A percentile compares a stretch with the other conserved stretches of the same genome.
phyloP scores from a whole-genome alignment of 2,888 invertebrate genomes.

The Salticus scenicus region DNA sequence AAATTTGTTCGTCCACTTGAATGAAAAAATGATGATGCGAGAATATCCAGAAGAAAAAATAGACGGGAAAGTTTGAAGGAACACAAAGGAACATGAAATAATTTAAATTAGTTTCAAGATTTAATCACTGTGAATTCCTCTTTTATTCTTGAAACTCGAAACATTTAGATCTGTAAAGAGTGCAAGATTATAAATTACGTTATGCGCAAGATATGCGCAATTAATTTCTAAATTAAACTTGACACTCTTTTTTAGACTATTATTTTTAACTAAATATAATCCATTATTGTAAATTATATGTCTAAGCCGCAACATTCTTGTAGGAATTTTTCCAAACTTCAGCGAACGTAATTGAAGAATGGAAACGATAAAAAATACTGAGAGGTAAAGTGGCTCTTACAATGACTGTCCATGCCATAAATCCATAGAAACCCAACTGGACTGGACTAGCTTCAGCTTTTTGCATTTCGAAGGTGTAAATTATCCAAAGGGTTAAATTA shows the following conservation, averaged over 20 bases:
- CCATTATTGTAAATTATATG: background rate
- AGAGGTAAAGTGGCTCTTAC: conserved; percentile 94
- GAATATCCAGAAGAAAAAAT: no score
- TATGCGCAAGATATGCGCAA: no score
- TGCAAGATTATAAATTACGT: no score
- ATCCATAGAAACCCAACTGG: conserved; percentile 90
- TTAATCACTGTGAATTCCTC: background rate
- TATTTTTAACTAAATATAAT: background rate
- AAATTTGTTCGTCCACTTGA: background rate
- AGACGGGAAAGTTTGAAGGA: no score
- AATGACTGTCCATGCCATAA: conserved; percentile 93
- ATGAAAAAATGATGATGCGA: background rate
- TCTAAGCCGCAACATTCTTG: conserved; percentile 66
- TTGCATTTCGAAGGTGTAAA: conserved; percentile 95
- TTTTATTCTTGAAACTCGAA: background rate
- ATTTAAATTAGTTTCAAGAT: background rate
- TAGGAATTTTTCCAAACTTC: conserved; percentile 92
- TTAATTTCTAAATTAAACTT: background rate
- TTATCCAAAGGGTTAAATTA: conserved; percentile 97
- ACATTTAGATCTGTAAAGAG: no score
- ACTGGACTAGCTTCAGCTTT: conserved; percentile 93
- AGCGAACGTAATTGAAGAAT: conserved; percentile 93
- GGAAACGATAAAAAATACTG: conserved; percentile 97
- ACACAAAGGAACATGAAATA: background rate
- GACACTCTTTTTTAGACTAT: background rate